phyloP scores from a whole-genome alignment of 2,888 invertebrate genomes.

The Apeira syringaria region DNA sequence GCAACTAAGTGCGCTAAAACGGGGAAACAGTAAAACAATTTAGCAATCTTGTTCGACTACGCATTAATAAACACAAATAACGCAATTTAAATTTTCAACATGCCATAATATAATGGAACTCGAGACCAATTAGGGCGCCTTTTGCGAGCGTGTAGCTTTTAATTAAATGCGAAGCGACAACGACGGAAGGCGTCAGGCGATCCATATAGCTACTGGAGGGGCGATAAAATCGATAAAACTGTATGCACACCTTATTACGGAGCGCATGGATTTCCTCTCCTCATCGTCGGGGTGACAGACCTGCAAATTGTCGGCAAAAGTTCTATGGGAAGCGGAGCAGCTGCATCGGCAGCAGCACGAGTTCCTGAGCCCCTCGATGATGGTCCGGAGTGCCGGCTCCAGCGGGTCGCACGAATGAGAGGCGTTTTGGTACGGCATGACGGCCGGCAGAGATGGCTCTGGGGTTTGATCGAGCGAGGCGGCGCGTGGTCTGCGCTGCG shows the following conservation, averaged over 20 bases:
- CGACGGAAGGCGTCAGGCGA: constrained; percentile 33
- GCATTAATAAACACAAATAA: constrained; percentile 3
- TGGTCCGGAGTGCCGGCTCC: constrained; percentile 69
- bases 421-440: constrained; percentile 42
- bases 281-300: constrained; percentile 79
- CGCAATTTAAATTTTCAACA: constrained; percentile 7
- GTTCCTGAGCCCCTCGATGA: constrained; percentile 64
- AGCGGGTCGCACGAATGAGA: constrained; percentile 67
- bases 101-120: constrained; percentile 5
- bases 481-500: constrained; percentile 67
- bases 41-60: constrained; percentile 25
- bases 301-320: constrained; percentile 75
- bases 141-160: constrained; percentile 37
- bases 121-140: constrained; percentile 40
- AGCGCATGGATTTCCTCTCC: constrained; percentile 84
- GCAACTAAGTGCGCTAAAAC: constrained; percentile 81
- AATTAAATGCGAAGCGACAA: constrained; percentile 42
- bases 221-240: constrained; percentile 48
- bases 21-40: constrained; percentile 63
- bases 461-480: constrained; percentile 61
- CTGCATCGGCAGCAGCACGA: constrained; percentile 76
- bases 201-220: constrained; percentile 35
- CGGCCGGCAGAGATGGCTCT: constrained; percentile 41
- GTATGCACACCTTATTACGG: constrained; percentile 85
- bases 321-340: constrained; percentile 57